phyloP scores from a whole-genome alignment of 2,888 invertebrate genomes.

The Mallateleia sp. region DNA sequence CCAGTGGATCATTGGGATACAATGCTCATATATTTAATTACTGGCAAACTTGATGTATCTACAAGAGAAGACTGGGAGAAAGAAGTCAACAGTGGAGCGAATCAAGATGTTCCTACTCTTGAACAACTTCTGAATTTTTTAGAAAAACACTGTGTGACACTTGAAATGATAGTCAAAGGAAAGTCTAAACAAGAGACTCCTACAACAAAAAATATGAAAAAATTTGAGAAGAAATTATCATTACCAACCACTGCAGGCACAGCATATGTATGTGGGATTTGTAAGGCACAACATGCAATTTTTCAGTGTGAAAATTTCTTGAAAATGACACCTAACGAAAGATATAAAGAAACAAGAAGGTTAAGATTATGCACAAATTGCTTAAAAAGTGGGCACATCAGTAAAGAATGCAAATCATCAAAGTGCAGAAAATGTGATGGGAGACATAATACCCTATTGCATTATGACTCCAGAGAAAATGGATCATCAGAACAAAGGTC shows the following conservation, averaged over 20 bases:
- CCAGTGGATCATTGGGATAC: not conserved
- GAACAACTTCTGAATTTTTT: constrained; percentile 13
- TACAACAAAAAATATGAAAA: not conserved
- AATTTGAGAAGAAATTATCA: not conserved
- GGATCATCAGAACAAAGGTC: too few relatives aligned
- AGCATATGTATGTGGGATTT: not conserved
- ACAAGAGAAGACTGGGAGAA: not conserved
- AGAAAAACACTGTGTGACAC: constrained; percentile 7
- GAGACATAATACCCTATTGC: constrained; percentile 13
- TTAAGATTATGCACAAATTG: constrained; percentile 25
- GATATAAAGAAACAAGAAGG: not conserved
- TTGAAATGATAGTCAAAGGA: constrained; percentile 18
- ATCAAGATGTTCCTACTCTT: not conserved
- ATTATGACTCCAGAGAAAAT: not conserved
- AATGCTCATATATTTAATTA: not conserved
- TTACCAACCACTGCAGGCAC: not conserved
- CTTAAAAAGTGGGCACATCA: not conserved
- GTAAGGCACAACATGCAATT: not conserved
- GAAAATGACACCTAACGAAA: not conserved
- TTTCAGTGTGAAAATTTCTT: not conserved
- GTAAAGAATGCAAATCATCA: constrained; percentile 24
- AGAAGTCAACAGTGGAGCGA: not conserved
- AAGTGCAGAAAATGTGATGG: constrained; percentile 8
- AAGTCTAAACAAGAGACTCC: not conserved
- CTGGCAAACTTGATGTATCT: not conserved